phyloP scores from a whole-genome alignment of 1,140 invertebrate genomes.

The Callitettix versicolor region DNA sequence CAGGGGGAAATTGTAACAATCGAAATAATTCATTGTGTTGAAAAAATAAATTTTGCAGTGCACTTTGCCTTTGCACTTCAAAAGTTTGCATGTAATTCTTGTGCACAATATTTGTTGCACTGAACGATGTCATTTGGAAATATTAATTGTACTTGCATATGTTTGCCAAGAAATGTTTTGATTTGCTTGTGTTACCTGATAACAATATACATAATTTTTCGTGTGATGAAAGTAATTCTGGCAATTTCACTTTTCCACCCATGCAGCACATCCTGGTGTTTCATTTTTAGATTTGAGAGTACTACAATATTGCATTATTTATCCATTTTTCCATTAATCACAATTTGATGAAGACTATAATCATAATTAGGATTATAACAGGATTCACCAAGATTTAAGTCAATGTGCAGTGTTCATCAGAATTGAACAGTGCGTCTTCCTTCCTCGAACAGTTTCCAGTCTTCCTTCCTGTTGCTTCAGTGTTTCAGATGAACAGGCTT shows the following conservation, averaged over 20 bases:
- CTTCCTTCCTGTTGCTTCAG: no score
- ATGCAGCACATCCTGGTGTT: slow-evolving; percentile 10
- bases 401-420: slow-evolving; percentile 9
- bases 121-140: slow-evolving; percentile 27
- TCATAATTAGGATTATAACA: slow-evolving; percentile 19
- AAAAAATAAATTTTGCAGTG: slow-evolving; percentile 31
- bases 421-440: no score
- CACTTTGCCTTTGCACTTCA: slow-evolving; percentile 25
- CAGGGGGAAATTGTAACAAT: slow-evolving; percentile 31
- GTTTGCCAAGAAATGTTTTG: slow-evolving; percentile 19
- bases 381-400: slow-evolving; percentile 18
- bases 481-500: no score
- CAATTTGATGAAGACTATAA: slow-evolving; percentile 17
- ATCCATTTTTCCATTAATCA: slow-evolving; percentile 13
- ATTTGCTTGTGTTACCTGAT: not conserved
- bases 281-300: slow-evolving; percentile 8
- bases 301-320: slow-evolving; percentile 15
- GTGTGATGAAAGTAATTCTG: not conserved
- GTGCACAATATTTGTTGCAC: slow-evolving; percentile 25
- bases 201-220: not conserved
- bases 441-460: no score
- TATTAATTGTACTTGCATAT: slow-evolving; percentile 22
- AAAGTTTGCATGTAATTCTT: slow-evolving; percentile 16
- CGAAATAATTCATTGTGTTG: slow-evolving; percentile 32
- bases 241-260: slow-evolving; percentile 1